Percentiles rank a stretch among this genome's conserved stretches.
Conservation (phyloP, 2,797 vertebrate species). For the Malurus splendens region DNA sequence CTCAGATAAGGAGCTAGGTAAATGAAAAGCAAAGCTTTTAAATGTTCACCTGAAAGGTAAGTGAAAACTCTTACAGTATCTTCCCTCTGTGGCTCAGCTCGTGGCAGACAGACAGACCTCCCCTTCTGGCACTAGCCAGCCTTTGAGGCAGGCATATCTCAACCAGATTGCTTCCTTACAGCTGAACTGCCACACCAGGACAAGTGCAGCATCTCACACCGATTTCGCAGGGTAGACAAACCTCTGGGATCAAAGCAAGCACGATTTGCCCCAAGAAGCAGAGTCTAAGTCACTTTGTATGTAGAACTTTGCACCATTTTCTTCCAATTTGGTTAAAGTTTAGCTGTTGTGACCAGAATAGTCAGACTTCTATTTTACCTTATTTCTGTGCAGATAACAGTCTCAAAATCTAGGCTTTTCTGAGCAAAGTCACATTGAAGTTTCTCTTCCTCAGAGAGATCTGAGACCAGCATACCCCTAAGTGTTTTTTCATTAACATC, state of each 20-base stretch:
- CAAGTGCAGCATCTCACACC: rapidly evolving
- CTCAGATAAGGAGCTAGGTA: neutral
- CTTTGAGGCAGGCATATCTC: neutral
- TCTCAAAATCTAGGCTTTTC: neutral
- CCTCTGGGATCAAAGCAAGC: neutral
- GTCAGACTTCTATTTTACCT: neutral
- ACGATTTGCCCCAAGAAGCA: neutral
- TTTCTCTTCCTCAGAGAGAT: slow-evolving; percentile 12
- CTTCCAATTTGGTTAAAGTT: neutral
- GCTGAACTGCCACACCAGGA: neutral
- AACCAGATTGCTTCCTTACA: neutral
- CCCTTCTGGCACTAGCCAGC: neutral
- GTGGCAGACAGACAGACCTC: neutral
- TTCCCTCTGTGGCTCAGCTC: neutral
- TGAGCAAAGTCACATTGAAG: slow-evolving; percentile 9
- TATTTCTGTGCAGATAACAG: neutral
- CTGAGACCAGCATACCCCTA: neutral
- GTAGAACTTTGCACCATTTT: neutral
- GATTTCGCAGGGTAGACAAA: neutral
- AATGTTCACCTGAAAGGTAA: neutral
- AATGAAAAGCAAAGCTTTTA: neutral
- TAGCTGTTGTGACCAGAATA: neutral
- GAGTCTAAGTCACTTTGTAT: neutral
- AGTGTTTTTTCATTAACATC: slow-evolving; percentile 35
- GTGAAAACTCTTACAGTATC: neutral